Evolutionary conservation across 2,113 vertebrate genomes (phyloP).

Genomic region (Rattus rattus): DNA sequence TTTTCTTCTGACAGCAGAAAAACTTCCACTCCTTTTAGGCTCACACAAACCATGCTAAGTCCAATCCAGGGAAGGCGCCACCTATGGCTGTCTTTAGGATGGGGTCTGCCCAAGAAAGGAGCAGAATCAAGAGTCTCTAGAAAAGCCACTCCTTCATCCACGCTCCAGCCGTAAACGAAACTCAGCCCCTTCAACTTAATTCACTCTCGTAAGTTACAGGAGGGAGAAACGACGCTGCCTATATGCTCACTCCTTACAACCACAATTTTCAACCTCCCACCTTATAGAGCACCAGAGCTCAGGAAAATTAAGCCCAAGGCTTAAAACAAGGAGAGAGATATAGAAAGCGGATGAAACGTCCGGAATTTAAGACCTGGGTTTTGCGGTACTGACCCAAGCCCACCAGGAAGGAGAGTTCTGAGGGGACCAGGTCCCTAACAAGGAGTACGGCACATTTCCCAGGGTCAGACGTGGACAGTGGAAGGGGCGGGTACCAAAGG

Average conservation of each 20-base stretch:
- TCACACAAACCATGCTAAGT: not conserved
- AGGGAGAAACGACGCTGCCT: not conserved
- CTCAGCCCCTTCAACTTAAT: not conserved
- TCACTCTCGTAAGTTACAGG: not conserved
- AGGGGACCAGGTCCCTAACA: not conserved
- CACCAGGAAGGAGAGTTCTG: not conserved
- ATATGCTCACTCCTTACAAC: not conserved
- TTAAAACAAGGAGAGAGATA: not conserved
- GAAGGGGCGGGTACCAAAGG: not conserved
- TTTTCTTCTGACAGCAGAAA: not conserved
- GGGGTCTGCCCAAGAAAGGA: not conserved
- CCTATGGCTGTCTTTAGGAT: constrained; percentile 30
- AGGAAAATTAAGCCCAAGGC: not conserved
- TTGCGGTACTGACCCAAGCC: not conserved
- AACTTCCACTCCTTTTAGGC: not conserved
- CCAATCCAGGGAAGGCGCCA: not conserved
- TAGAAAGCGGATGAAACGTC: not conserved
- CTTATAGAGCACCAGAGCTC: not conserved
- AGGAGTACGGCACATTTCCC: not conserved
- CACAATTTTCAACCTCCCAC: not conserved
- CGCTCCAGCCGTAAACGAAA: constrained; percentile 9
- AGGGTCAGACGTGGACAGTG: not conserved
- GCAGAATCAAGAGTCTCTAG: not conserved
- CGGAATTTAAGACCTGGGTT: not conserved
- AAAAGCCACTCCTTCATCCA: not conserved